Base-by-base conservation (phyloP, 2,797 vertebrate genomes). In the Poecilia wingei region DNA sequence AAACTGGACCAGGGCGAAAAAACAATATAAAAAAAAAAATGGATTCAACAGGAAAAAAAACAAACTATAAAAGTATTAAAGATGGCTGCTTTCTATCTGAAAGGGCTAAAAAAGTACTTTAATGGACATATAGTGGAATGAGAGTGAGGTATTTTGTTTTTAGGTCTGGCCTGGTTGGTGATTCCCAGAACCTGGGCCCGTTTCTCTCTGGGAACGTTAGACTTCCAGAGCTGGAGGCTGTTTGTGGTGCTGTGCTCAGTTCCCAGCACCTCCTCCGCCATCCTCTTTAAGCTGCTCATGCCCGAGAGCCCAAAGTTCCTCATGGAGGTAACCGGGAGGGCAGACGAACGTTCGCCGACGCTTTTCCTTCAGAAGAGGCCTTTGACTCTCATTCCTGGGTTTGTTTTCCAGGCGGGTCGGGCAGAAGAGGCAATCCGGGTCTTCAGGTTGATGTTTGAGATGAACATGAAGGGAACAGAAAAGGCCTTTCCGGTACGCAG, bases 231-330 rank as follows among this genome's bases (percentile, higher is more conserved):
- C 87, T 96, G 96, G 96, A 91, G 95, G 68, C 16, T 96, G 74
- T 96, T 96, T 71, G 95, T 96, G 92, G 84, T 93, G 36, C 89
- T 96, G 20, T 96, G 96, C 88, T 95, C 96, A 0, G 36, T 96
- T 14, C 96, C 96, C 51, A 96, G 96, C 86, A 87, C 96, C 82
- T 87, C 93, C 10, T 96, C 96, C 0, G 96, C 95, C 0, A 18
- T 96, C 39, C n/a, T 95, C 75, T 96, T 96, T 84, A 86, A 49
- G 61, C 41, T 95, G 14, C 74, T 93, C 51, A 92, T 96, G 95
- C 95, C 96, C 0, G 96, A 96, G 74, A 96, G 96, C 88, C 96
- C 96, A 25, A 96, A 92, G 91, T 96, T 95, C 85, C 94, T 96
- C 82, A 95, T 96, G 94, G 95, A 96, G 95, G 96, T 96, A 90